Evolutionary conservation across 2,113 vertebrate genomes (phyloP), one percentile per base, ranked within the genome.

Genomic region (Perccottus glenii): DNA sequence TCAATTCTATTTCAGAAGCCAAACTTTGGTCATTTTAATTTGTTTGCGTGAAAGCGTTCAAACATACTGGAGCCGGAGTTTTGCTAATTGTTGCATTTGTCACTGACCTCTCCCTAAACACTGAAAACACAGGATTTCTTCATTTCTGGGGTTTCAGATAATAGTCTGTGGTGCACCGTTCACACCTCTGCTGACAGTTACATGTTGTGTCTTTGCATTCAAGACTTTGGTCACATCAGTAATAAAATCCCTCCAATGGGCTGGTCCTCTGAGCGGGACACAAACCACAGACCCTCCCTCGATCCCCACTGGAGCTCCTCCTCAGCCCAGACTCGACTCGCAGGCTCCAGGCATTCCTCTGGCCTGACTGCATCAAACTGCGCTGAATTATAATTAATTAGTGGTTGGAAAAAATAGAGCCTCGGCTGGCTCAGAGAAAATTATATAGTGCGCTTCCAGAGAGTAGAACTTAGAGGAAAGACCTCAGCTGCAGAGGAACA

Each of bases 321-420:
- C 60, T 72, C 48, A 11, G 44, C 63, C 70, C 15, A 76, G 88
- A 84, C 85, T 85, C 78, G 83, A 77, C 87, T 75, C 9, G 44
- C 75, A 72, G 76, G 57, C 91, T 90, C 85, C 55, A 55, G 80
- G 81, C 88, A 90, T 93, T 94, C 92, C 88, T 88, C 82, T 62
- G 71, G 87, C 88, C 90, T 92, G 88, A 93, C 88, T 91, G 88
- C 82, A 87, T 91, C 85, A 88, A 86, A 87, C 82, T 90, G 75
- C 42, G 50, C 86, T 87, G 79, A 84, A 77, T 90, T 92, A 88
- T 64, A 78, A 88, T 83, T 93, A 92, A 93, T 92, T 90, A 91
- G 92, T 84, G 93, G 92, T 93, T 11, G 86, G 91, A 92, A 93
- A 92, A 92, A 92, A 92, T 84, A 85, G 87, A 85, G 89, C 80